These are phyloP conservation scores for Platyscapa corneri DNA, from an alignment of 1,140 invertebrate species.

Conservation along the genomic window DNA sequence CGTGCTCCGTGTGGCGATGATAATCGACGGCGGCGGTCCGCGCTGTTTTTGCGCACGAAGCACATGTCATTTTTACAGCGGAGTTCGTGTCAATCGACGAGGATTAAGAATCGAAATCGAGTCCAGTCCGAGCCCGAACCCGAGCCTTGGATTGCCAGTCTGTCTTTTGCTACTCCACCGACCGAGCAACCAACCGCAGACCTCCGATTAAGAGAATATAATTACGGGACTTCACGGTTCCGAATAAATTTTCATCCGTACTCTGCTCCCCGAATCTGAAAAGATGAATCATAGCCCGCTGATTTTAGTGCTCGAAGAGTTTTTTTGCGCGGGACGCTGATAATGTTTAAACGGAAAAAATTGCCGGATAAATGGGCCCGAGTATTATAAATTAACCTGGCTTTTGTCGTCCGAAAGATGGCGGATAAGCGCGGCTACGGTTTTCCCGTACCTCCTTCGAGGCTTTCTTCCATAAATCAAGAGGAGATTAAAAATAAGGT, in stretches of 20 bases:
- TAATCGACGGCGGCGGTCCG: neutral
- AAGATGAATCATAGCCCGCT: neutral
- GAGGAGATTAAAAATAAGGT: too few relatives aligned
- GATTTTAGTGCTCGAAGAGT: neutral
- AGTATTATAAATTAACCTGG: too few relatives aligned
- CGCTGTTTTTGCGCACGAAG: neutral
- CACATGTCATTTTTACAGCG: neutral
- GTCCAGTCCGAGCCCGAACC: neutral
- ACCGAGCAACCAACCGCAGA: neutral
- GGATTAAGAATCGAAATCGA: neutral
- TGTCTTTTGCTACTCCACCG: neutral
- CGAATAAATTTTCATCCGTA: neutral
- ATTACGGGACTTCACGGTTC: neutral
- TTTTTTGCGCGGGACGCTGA: neutral
- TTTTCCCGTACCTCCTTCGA: too few relatives aligned
- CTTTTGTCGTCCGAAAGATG: too few relatives aligned
- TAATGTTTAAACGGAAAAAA: too few relatives aligned
- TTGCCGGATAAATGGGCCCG: too few relatives aligned
- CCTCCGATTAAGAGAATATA: neutral
- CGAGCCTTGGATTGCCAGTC: neutral
- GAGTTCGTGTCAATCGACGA: neutral
- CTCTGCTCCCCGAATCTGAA: neutral
- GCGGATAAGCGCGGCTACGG: too few relatives aligned
- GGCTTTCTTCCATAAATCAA: too few relatives aligned
- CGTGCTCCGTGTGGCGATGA: too few relatives aligned